A percentile compares a stretch with the other conserved stretches of the same genome.
These are phyloP conservation scores for Edolisoma coerulescens DNA, from an alignment of 2,113 vertebrate species.

Conservation along the genomic window DNA sequence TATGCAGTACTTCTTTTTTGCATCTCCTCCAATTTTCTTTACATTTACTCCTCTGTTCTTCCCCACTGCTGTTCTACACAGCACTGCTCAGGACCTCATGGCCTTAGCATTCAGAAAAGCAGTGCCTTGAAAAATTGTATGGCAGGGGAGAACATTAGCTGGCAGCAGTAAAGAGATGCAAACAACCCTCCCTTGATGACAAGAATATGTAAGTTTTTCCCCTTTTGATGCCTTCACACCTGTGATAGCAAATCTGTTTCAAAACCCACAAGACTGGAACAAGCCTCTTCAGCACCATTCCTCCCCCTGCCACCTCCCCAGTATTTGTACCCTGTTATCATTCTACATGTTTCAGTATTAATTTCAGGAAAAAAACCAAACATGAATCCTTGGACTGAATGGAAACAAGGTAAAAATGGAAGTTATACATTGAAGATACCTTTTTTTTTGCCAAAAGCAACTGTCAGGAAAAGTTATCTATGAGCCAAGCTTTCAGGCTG, in stretches of 20 bases:
- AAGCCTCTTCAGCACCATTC: neutral
- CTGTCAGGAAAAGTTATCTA: neutral
- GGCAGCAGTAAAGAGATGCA: neutral
- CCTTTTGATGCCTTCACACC: neutral
- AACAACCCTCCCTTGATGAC: neutral
- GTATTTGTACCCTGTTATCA: neutral
- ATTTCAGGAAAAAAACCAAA: neutral
- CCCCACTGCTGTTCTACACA: neutral
- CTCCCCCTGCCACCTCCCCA: no score
- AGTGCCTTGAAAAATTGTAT: neutral
- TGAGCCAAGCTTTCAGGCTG: neutral
- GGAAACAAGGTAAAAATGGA: neutral
- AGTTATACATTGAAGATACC: neutral
- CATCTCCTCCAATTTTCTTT: neutral
- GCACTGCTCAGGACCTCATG: neutral
- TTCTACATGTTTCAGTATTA: neutral
- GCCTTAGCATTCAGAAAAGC: neutral
- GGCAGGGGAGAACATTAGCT: neutral
- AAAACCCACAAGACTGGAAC: neutral
- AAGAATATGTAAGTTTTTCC: accelerated
- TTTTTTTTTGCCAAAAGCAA: neutral
- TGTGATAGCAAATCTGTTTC: neutral
- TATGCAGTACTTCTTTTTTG: neutral
- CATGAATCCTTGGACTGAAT: neutral
- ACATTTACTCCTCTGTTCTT: neutral